phyloP scores from a whole-genome alignment of 2,888 invertebrate species.

The Drosophila acutilabella region DNA sequence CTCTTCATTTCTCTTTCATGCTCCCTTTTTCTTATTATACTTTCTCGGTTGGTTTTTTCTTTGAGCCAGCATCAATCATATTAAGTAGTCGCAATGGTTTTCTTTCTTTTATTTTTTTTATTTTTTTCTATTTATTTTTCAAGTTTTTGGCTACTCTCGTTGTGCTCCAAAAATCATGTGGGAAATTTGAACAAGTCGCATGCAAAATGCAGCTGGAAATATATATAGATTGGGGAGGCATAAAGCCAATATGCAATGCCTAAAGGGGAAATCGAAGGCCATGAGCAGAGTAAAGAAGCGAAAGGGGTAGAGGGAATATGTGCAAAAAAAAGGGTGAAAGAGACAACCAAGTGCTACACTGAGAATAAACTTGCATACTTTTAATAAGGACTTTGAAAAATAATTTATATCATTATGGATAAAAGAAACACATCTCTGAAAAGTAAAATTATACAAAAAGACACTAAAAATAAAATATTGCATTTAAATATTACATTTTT shows the following conservation, averaged over 20 bases:
- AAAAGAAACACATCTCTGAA: no score
- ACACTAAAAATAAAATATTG: no score
- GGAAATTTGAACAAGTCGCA: constrained; percentile 14
- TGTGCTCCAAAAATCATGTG: constrained; percentile 25
- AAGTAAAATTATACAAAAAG: no score
- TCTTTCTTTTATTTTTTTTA: background rate
- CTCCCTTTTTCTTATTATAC: no score
- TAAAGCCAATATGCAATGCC: constrained; percentile 16
- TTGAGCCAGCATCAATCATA: constrained; percentile 51
- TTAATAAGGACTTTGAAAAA: background rate
- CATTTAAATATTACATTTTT: no score
- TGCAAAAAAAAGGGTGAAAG: background rate
- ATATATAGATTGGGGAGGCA: constrained; percentile 2
- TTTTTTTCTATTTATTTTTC: background rate
- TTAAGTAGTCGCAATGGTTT: constrained; percentile 38
- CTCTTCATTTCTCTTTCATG: background rate
- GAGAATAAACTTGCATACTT: background rate
- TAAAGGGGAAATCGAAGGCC: constrained; percentile 43
- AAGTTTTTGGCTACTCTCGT: constrained; percentile 33
- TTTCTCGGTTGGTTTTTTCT: background rate
- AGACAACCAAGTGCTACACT: background rate
- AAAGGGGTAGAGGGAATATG: background rate
- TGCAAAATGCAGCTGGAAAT: constrained; percentile 30
- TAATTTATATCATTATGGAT: no score
- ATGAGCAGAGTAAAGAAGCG: constrained; percentile 12